Evolutionary conservation across 2,113 vertebrate genomes (phyloP), one percentile per base, ranked within the genome.

Genomic region (Prinia subflava): DNA sequence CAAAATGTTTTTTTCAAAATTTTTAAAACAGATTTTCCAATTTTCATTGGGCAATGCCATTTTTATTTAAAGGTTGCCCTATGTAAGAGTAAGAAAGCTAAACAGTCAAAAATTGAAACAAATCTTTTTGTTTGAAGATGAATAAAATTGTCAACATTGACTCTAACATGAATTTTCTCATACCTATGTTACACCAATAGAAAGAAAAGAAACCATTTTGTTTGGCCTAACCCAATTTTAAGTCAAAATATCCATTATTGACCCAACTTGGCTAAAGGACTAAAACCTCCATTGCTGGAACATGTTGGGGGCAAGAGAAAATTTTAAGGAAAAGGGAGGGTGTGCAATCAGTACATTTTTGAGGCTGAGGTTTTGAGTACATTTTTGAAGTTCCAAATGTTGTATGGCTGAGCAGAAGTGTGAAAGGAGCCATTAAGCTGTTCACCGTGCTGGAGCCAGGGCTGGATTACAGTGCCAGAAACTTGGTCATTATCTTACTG

Each of bases 351-450:
- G 68, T 52, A 39, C 59, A 63, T 89, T 88, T 93, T 67, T 90
- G 95, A 92, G 79, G 71, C 16, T 83, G 75, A 37, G 37, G 59
- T 25, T 90, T 71, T 78, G 22, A 83, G 56, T 8, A 55, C 42
- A 49, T 90, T 63, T 63, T 70, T 63, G 79, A 63, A 47, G 56
- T 87, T 91, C 81, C 50, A 69, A 83, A 62, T 57, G 53, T 59
- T 1, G 0, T 57, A 30, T 28, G 53, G 50, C 47, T 42, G 41
- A 87, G 75, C 22, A 93, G 65, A 87, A 62, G 70, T 31, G 84
- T 94, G 70, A 94, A 95, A 91, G 78, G 23, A 87, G n/a, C 49
- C 89, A 85, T 82, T 94, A 84, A 95, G 27, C 25, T 13, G 2
- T 17, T 82, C 41, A 42, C 46, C 2, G 1, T 42, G 27, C 27